These are phyloP conservation scores for Microcaecilia unicolor DNA, from an alignment of 2,797 vertebrate genomes.

Conservation along the genomic window DNA sequence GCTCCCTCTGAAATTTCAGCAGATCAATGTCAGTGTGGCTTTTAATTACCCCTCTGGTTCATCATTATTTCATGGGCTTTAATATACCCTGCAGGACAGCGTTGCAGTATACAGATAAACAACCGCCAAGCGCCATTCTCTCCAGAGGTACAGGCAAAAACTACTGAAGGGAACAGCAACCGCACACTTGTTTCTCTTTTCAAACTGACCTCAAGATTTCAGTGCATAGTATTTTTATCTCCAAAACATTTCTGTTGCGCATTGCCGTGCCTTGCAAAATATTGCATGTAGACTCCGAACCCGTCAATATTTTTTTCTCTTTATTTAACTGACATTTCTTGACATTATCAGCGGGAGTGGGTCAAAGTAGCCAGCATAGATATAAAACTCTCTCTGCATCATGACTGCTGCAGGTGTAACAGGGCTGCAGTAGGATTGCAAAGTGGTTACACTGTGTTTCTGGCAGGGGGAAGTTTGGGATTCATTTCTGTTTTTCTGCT, in stretches of 20 bases:
- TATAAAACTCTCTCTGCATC: no score
- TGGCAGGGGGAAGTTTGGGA: no score
- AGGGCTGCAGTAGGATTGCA: no score
- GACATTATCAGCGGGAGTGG: neutral
- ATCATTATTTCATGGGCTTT: slow-evolving; percentile 91
- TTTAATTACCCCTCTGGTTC: slow-evolving; percentile 87
- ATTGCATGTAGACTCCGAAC: no score
- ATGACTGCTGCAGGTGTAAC: no score
- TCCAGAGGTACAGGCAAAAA: slow-evolving; percentile 15
- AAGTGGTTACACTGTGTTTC: no score
- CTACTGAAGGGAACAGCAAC: slow-evolving; percentile 19
- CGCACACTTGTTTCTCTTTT: slow-evolving; percentile 16
- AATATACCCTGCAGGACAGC: slow-evolving; percentile 71
- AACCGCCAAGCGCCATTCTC: slow-evolving; percentile 38
- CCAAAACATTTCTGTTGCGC: slow-evolving; percentile 1
- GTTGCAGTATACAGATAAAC: slow-evolving; percentile 44
- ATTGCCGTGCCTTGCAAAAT: no score
- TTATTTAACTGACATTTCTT: slow-evolving; percentile 18
- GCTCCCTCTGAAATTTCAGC: slow-evolving; percentile 80
- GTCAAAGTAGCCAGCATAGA: neutral
- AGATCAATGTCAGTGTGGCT: slow-evolving; percentile 68
- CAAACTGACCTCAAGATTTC: slow-evolving; percentile 36
- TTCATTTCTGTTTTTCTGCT: no score
- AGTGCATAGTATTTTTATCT: slow-evolving; percentile 8
- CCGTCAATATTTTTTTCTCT: no score